phyloP scores from a whole-genome alignment of 2,797 vertebrate genomes.

The Semaprochilodus insignis region DNA sequence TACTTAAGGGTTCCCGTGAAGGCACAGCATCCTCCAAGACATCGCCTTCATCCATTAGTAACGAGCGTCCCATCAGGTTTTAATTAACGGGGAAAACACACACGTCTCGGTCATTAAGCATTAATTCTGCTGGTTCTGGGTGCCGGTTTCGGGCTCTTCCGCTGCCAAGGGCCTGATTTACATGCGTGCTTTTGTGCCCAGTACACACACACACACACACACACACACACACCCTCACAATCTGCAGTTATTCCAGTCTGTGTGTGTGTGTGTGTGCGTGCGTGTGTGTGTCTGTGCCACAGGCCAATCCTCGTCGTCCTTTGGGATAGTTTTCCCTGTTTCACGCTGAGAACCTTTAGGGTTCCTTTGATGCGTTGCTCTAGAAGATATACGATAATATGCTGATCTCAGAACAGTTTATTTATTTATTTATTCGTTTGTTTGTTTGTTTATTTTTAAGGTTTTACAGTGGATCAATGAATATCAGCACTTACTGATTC shows the following conservation, averaged over 20 bases:
- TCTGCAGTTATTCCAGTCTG: background rate
- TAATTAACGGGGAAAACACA: conserved; percentile 32
- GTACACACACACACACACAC: conserved; percentile 18
- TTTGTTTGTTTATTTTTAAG: no score
- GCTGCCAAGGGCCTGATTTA: conserved; percentile 37
- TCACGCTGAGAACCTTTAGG: background rate
- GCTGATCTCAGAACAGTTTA: background rate
- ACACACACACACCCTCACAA: background rate
- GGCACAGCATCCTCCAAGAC: conserved; percentile 43
- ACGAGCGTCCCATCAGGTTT: conserved; percentile 42
- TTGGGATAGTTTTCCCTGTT: background rate
- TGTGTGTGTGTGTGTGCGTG: background rate
- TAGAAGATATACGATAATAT: background rate
- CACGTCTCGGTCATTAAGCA: conserved; percentile 1
- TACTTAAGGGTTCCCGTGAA: conserved; percentile 42
- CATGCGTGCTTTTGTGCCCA: background rate
- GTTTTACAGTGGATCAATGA: background rate
- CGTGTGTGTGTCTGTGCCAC: background rate
- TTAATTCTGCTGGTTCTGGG: conserved; percentile 3
- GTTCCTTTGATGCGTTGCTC: background rate
- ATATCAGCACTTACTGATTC: background rate
- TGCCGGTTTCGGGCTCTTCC: background rate
- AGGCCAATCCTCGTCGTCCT: background rate
- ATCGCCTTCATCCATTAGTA: conserved; percentile 48
- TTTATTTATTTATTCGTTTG: background rate